Conservation (phyloP, 2,113 vertebrate genomes). For the Halichoerus grypus region DNA sequence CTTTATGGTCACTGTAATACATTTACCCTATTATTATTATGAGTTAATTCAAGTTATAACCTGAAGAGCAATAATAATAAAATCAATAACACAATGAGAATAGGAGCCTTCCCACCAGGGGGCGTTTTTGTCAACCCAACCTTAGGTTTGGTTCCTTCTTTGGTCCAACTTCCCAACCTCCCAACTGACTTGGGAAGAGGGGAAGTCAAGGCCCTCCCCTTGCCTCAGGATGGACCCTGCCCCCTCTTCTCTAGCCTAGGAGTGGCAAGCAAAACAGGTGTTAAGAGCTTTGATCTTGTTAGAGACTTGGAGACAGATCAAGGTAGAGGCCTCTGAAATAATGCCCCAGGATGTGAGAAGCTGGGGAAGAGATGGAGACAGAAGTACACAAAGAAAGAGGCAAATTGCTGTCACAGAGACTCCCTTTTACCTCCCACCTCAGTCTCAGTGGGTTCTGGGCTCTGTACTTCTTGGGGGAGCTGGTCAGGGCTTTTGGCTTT, state of each 20-base stretch:
- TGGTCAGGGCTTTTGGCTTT: background rate
- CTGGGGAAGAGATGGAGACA: conserved; percentile 64
- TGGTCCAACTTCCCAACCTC: background rate
- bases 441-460: conserved; percentile 12
- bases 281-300: conserved; percentile 83
- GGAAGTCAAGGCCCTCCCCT: conserved; percentile 53
- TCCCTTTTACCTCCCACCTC: conserved; percentile 21
- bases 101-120: conserved; percentile 63
- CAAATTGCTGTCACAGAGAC: conserved; percentile 52
- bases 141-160: background rate
- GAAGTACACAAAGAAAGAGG: conserved; percentile 30
- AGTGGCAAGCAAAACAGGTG: conserved; percentile 76
- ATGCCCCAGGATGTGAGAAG: conserved; percentile 69
- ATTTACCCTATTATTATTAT: conserved; percentile 21
- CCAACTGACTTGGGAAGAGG: background rate
- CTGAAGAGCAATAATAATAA: background rate
- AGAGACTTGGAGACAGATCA: conserved; percentile 81
- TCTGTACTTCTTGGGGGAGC: background rate
- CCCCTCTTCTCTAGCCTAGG: conserved; percentile 49
- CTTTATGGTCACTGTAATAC: conserved; percentile 33
- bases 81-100: conserved; percentile 29
- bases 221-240: conserved; percentile 71
- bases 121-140: conserved; percentile 60
- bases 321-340: conserved; percentile 77
- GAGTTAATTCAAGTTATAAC: conserved; percentile 56